A percentile compares a stretch with the other conserved stretches of the same genome.
These are phyloP conservation scores for Asbolus verrucosus DNA, from an alignment of 1,140 invertebrate species.

Conservation along the genomic window DNA sequence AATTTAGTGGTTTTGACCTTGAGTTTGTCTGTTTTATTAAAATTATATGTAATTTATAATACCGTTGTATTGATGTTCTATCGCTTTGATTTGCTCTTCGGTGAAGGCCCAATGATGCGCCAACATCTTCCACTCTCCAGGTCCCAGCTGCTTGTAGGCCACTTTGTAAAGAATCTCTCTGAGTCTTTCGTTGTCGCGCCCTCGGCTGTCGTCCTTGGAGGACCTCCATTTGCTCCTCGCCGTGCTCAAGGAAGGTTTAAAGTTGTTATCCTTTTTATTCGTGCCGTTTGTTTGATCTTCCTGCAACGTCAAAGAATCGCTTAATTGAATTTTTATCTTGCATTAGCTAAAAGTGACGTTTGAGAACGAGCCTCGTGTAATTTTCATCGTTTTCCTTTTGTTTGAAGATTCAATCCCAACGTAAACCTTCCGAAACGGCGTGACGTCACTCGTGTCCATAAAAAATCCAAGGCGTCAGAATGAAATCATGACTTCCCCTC, in stretches of 20 bases:
- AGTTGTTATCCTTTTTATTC: constrained; percentile 52
- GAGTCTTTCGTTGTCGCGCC: constrained; percentile 65
- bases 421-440: too few species aligned
- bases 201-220: constrained; percentile 64
- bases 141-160: constrained; percentile 76
- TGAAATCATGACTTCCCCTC: too few species aligned
- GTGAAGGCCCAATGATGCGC: constrained; percentile 80
- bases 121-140: constrained; percentile 78
- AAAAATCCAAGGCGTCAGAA: too few species aligned
- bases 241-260: constrained; percentile 59
- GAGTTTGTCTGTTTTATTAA: too few species aligned
- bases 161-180: constrained; percentile 74
- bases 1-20: too few species aligned
- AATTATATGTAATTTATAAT: too few species aligned
- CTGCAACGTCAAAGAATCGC: constrained; percentile 52
- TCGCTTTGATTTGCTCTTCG: constrained; percentile 78
- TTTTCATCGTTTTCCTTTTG: too few species aligned
- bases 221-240: constrained; percentile 60
- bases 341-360: too few species aligned
- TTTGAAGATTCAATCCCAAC: too few species aligned
- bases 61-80: constrained; percentile 84
- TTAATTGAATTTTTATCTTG: constrained; percentile 4
- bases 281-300: constrained; percentile 55
- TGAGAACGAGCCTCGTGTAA: too few species aligned
- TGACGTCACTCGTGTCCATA: too few species aligned